A percentile compares a stretch with the other conserved stretches of the same genome.
Conservation (phyloP, 1,140 invertebrate genomes). For the Antheraea pernyi region DNA sequence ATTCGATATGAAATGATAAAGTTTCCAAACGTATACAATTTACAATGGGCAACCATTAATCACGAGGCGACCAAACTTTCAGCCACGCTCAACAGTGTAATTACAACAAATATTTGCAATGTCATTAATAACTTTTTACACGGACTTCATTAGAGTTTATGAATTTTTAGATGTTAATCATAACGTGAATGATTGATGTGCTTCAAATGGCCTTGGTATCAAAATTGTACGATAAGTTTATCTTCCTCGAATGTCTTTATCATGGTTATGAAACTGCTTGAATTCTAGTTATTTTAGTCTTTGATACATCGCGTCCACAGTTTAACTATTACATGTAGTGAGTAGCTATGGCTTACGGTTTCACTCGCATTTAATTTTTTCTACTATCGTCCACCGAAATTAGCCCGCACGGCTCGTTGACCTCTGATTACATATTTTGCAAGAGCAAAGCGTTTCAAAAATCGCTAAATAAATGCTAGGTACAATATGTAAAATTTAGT, state of each 20-base stretch:
- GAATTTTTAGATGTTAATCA: slow-evolving; percentile 24
- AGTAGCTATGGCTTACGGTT: no score
- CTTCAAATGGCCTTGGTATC: not conserved
- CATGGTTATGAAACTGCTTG: not conserved
- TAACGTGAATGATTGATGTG: slow-evolving; percentile 23
- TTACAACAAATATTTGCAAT: slow-evolving; percentile 22
- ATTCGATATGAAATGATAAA: slow-evolving; percentile 57
- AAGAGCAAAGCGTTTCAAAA: no score
- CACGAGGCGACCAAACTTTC: slow-evolving; percentile 17
- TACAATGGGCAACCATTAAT: slow-evolving; percentile 41
- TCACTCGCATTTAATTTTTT: no score
- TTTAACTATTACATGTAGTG: no score
- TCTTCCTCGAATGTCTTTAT: not conserved
- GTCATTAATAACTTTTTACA: slow-evolving; percentile 18
- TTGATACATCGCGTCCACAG: no score
- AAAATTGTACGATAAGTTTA: not conserved
- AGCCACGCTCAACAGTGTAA: slow-evolving; percentile 12
- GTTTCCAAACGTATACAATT: slow-evolving; percentile 45
- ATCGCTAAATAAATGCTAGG: no score
- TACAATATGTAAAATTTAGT: no score
- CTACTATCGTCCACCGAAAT: no score
- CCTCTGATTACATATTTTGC: no score
- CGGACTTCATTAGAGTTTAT: slow-evolving; percentile 21
- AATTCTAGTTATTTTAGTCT: not conserved
- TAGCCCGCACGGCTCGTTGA: no score